A percentile compares a stretch with the other conserved stretches of the same genome.
phyloP scores from a whole-genome alignment of 2,113 vertebrate species.

The Lipophrys pholis region DNA sequence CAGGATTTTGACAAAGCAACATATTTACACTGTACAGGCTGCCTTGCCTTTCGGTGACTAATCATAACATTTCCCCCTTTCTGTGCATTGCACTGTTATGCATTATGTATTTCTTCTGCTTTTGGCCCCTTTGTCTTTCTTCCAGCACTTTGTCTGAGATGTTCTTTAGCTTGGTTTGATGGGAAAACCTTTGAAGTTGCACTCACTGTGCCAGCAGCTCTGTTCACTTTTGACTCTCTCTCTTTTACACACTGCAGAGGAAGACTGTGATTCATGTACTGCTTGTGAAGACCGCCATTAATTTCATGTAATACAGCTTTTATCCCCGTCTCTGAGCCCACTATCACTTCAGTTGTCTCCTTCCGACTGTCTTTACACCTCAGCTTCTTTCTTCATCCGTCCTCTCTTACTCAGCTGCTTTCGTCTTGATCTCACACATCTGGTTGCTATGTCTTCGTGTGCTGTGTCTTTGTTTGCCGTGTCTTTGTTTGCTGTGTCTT shows the following conservation, averaged over 20 bases:
- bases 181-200: slow-evolving; percentile 93
- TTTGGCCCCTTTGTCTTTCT: slow-evolving; percentile 71
- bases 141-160: slow-evolving; percentile 82
- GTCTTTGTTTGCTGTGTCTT: too few relatives aligned
- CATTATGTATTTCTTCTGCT: slow-evolving; percentile 80
- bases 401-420: slow-evolving; percentile 38
- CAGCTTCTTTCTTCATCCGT: slow-evolving; percentile 29
- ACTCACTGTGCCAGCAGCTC: slow-evolving; percentile 92
- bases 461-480: too few relatives aligned
- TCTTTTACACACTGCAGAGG: slow-evolving; percentile 88
- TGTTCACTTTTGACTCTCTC: slow-evolving; percentile 92
- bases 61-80: slow-evolving; percentile 49
- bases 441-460: too few relatives aligned
- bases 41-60: background rate
- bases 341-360: slow-evolving; percentile 83
- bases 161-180: slow-evolving; percentile 89
- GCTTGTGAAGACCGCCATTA: slow-evolving; percentile 93
- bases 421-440: background rate
- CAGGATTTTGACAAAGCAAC: too few relatives aligned
- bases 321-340: slow-evolving; percentile 92
- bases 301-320: slow-evolving; percentile 98
- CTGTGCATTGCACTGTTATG: background rate
- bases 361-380: slow-evolving; percentile 41
- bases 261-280: slow-evolving; percentile 98
- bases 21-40: too few relatives aligned